Percentiles rank a stretch among this genome's conserved stretches.
phyloP scores from a whole-genome alignment of 2,888 invertebrate species.

The Apodemia zela region DNA sequence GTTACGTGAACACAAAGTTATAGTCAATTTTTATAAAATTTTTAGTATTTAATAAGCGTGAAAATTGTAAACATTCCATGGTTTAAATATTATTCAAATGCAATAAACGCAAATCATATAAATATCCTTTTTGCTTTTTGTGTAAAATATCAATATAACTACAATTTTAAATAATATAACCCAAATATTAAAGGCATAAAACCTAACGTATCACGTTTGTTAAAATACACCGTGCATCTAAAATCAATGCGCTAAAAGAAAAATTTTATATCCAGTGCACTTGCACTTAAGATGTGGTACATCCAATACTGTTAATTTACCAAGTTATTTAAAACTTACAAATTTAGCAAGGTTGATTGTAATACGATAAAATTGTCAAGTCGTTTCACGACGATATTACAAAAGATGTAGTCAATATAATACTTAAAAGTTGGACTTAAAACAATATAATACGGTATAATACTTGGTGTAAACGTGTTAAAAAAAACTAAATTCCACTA shows the following conservation, averaged over 20 bases:
- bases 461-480: constrained; percentile 24
- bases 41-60: constrained; percentile 24
- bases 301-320: too few relatives aligned
- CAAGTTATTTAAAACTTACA: too few relatives aligned
- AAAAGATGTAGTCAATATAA: background rate
- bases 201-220: background rate
- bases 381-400: background rate
- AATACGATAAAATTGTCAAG: background rate
- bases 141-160: background rate
- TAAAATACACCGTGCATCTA: background rate
- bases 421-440: constrained; percentile 4
- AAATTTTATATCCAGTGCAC: background rate
- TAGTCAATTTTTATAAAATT: constrained; percentile 11
- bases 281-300: background rate
- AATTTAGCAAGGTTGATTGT: too few relatives aligned
- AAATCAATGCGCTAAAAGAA: background rate
- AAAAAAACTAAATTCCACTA: constrained; percentile 18
- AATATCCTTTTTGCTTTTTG: background rate
- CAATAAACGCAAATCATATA: constrained; percentile 14
- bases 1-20: constrained; percentile 19
- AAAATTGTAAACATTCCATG: constrained; percentile 23
- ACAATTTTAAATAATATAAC: background rate
- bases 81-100: constrained; percentile 26
- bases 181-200: background rate
- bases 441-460: constrained; percentile 23